These are phyloP conservation scores for Mobula birostris DNA, from an alignment of 2,113 vertebrate species.

Conservation along the genomic window DNA sequence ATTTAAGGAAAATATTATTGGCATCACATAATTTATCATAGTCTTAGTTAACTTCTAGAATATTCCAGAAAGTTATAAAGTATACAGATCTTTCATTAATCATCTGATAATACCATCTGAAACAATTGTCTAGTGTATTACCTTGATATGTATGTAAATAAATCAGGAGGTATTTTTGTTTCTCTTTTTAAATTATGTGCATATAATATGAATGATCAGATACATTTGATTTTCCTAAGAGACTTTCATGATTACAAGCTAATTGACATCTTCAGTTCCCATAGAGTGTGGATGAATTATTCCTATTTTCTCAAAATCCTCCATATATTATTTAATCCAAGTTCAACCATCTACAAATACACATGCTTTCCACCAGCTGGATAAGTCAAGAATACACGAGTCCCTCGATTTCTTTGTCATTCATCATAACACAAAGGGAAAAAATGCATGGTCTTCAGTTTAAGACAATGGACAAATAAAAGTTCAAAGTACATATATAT, in stretches of 20 bases:
- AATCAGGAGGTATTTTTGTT: slow-evolving; percentile 18
- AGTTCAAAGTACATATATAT: too few species aligned
- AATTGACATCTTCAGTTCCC: slow-evolving; percentile 1
- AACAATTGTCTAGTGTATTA: background rate
- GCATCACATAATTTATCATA: slow-evolving; percentile 6
- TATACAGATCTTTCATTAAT: background rate
- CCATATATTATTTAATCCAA: background rate
- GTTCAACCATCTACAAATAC: background rate
- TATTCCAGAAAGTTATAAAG: background rate
- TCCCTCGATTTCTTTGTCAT: background rate
- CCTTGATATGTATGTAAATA: slow-evolving; percentile 1
- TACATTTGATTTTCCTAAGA: slow-evolving; percentile 1
- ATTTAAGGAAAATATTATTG: slow-evolving; percentile 10
- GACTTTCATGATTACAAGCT: background rate
- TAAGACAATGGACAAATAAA: background rate
- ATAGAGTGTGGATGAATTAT: background rate
- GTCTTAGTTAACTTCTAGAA: background rate
- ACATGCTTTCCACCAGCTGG: background rate
- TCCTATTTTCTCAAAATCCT: background rate
- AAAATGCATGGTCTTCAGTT: background rate
- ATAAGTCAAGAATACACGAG: background rate
- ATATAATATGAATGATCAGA: background rate
- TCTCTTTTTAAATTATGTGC: background rate
- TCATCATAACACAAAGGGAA: background rate
- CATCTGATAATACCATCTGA: background rate